Evolutionary conservation across 1,140 invertebrate species (phyloP), one percentile per base, ranked within the genome.

Genomic region (Maniola jurtina): DNA sequence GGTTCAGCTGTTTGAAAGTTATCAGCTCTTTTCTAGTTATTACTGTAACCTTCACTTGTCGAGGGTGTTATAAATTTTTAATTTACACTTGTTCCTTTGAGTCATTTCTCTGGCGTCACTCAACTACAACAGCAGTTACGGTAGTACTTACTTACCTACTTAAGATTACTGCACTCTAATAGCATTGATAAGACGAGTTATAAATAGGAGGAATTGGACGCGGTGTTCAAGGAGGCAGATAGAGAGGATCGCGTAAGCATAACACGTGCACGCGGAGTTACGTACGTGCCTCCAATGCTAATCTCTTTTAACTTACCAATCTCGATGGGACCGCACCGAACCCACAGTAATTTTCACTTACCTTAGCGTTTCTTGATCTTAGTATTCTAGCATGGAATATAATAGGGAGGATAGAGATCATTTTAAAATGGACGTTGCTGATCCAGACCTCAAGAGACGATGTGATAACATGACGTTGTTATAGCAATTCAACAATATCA

Each of bases 231-330:
- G 45, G 55, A 65, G 59, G 65, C 65, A 64, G 70, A 65, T 71
- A 67, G 61, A 67, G 61, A 33, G 33, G 60, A 68, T 69, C 66
- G 66, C 25, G 65, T 64, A 72, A 64, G 64, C 62, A 61, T 61
- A 64, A 63, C 70, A 72, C 66, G 70, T 65, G 63, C 66, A 66
- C 61, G 48, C 66, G 60, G 52, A 62, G 70, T 66, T 64, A 68
- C 55, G 63, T 60, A 69, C 70, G 70, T 72, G 70, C 54, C 45
- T 47, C 34, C 55, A 72, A 72, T 72, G 42, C 52, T 56, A 59
- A 72, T 65, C 47, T 15, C 47, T 64, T 63, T 25, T 55, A 40
- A 64, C 70, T 64, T 60, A 60, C 70, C 62, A 66, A 61, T 56
- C 34, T 60, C 10, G n/a, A 42, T 15, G 59, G 70, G 69, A 62